Evolutionary conservation across 2,888 invertebrate species (phyloP).

Genomic region (Orgyia antiqua): DNA sequence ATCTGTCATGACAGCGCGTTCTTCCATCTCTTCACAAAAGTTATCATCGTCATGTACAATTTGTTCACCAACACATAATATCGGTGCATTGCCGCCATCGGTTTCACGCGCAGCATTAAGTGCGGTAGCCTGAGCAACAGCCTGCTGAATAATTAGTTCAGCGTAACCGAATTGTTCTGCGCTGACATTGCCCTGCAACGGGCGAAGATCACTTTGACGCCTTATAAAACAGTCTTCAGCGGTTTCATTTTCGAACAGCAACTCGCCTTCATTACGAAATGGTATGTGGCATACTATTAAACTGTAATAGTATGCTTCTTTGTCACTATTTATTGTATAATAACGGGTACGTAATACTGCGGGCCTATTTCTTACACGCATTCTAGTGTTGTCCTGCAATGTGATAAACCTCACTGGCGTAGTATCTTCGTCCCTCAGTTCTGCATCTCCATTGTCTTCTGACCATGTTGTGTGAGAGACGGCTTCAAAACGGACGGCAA

Average conservation of each 20-base stretch:
- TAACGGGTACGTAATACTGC: too few relatives aligned
- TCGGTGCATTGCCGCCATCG: slow-evolving; percentile 1
- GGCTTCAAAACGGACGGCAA: neutral
- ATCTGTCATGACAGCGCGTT: slow-evolving; percentile 7
- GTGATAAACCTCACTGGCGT: too few relatives aligned
- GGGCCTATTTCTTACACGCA: too few relatives aligned
- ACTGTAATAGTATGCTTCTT: too few relatives aligned
- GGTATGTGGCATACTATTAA: too few relatives aligned
- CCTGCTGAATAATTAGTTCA: slow-evolving; percentile 11
- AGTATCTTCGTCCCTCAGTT: neutral
- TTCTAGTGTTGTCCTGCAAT: too few relatives aligned
- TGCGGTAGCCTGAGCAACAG: slow-evolving; percentile 5
- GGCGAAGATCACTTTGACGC: too few relatives aligned
- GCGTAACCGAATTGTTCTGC: slow-evolving; percentile 10
- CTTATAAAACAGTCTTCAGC: too few relatives aligned
- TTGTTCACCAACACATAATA: slow-evolving; percentile 8
- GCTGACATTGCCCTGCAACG: slow-evolving; percentile 5
- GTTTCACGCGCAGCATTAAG: slow-evolving; percentile 9
- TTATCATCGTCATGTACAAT: slow-evolving; percentile 7
- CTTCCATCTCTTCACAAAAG: slow-evolving; percentile 5
- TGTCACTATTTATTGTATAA: too few relatives aligned
- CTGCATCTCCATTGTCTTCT: neutral
- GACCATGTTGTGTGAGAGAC: neutral
- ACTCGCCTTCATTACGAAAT: too few relatives aligned
- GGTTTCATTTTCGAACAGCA: too few relatives aligned